Percentiles rank a stretch among this genome's conserved stretches.
phyloP scores from a whole-genome alignment of 2,113 vertebrate genomes.

The Indicator maculatus region DNA sequence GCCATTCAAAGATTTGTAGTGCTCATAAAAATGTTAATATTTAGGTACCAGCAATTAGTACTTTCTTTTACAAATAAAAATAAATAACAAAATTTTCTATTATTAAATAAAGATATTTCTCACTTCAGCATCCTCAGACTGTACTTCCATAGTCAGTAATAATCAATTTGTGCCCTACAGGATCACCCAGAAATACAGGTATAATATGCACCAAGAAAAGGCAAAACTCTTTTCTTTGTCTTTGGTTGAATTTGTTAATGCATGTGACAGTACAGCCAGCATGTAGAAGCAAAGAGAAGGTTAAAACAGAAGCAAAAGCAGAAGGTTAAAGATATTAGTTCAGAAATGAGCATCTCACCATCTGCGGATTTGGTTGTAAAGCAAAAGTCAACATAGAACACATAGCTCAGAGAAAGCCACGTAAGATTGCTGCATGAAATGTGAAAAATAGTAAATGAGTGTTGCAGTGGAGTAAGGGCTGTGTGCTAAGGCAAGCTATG shows the following conservation, averaged over 20 bases:
- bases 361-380: neutral
- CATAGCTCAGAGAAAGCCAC: neutral
- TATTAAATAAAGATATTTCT: neutral
- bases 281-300: neutral
- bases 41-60: neutral
- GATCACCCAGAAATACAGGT: neutral
- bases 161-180: neutral
- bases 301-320: neutral
- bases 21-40: neutral
- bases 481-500: neutral
- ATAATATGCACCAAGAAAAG: neutral
- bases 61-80: neutral
- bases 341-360: neutral
- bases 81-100: neutral
- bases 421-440: neutral
- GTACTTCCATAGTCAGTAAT: neutral
- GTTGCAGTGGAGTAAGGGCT: neutral
- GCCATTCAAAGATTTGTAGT: neutral
- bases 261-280: accelerated
- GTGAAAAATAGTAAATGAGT: neutral
- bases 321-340: neutral
- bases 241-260: neutral
- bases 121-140: neutral
- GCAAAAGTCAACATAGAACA: neutral
- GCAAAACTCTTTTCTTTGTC: neutral